These are phyloP conservation scores for Agrochola litura DNA, from an alignment of 2,888 invertebrate genomes.

Conservation along the genomic window DNA sequence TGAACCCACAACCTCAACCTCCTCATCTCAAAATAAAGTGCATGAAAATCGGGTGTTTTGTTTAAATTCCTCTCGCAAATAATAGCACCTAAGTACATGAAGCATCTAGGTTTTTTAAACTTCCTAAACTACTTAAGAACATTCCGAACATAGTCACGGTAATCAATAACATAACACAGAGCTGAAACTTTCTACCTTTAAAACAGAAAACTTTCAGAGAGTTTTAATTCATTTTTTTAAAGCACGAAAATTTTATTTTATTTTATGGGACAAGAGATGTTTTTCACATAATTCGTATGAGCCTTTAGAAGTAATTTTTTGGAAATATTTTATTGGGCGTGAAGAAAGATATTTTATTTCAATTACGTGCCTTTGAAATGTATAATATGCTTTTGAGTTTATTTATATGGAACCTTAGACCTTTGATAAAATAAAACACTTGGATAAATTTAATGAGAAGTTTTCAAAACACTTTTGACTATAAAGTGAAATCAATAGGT, in stretches of 20 bases:
- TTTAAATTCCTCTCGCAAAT: neutral
- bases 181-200: neutral
- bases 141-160: neutral
- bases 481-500: neutral
- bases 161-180: neutral
- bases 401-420: neutral
- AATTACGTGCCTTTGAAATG: slow-evolving; percentile 8
- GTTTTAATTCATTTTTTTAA: neutral
- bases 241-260: neutral
- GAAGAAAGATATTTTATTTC: slow-evolving; percentile 20
- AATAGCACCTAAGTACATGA: neutral
- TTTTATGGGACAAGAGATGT: neutral
- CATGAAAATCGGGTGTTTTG: neutral
- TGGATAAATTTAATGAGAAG: neutral
- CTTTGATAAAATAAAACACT: neutral
- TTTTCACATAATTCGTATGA: slow-evolving; percentile 16
- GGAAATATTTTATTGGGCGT: slow-evolving; percentile 7
- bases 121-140: neutral
- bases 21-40: no score
- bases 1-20: no score
- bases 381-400: slow-evolving; percentile 14
- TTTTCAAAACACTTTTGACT: neutral
- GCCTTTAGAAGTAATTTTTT: neutral
- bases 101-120: neutral
- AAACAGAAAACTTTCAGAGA: neutral